A percentile compares a stretch with the other conserved stretches of the same genome.
Conservation (phyloP, 2,888 invertebrate genomes). For the Hypomecis punctinalis region DNA sequence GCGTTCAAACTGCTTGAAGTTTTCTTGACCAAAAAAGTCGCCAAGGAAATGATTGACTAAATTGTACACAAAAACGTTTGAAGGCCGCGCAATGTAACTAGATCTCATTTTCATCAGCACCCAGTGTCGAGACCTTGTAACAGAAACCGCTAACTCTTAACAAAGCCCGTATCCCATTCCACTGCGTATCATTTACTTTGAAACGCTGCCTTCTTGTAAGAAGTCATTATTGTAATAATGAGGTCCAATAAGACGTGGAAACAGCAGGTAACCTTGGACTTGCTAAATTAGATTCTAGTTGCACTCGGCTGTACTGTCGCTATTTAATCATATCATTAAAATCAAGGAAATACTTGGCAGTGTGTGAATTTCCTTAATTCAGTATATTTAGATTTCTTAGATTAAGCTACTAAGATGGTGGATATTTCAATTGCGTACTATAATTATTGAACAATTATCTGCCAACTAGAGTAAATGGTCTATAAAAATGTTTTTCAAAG, state of each 20-base stretch:
- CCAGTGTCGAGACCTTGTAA: conserved; percentile 11
- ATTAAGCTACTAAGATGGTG: too few species aligned
- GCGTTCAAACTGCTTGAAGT: too few species aligned
- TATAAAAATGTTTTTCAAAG: too few species aligned
- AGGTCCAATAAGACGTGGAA: conserved; percentile 9
- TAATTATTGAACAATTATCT: too few species aligned
- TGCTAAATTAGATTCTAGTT: background rate
- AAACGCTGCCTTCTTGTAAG: conserved; percentile 13
- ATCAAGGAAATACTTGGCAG: background rate
- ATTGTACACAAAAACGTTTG: background rate
- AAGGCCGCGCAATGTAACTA: conserved; percentile 2
- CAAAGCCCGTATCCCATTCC: conserved; percentile 9
- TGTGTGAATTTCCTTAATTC: too few species aligned
- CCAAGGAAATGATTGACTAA: background rate
- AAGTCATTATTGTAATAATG: conserved; percentile 10
- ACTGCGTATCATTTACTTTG: conserved; percentile 16
- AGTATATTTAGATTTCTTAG: too few species aligned
- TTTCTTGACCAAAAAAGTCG: too few species aligned
- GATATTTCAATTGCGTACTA: too few species aligned
- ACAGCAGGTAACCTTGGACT: conserved; percentile 9
- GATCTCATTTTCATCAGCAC: conserved; percentile 15
- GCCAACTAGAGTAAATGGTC: too few species aligned
- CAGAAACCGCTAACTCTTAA: conserved; percentile 9
- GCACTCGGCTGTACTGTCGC: background rate
- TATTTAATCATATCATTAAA: background rate